Base-by-base conservation (phyloP, 2,888 invertebrate species). In the Oscheius sp. region DNA sequence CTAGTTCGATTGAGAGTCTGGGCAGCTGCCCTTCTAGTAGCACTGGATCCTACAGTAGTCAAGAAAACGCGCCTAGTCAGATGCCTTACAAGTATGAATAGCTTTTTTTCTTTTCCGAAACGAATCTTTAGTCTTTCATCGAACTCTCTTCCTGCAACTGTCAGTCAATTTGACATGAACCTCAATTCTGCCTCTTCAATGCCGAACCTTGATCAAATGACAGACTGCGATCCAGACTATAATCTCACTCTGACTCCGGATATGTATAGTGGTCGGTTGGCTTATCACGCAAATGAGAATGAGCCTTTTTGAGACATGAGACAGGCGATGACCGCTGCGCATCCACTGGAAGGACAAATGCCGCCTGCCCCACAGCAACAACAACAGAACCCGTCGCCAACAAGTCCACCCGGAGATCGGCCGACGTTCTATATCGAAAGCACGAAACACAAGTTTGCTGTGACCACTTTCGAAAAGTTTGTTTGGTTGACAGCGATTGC, bases 221-320 rank as follows among this genome's bases (percentile, higher is more conserved):
- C 58, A 3, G 80, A 86, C 58, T 84, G 84, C 21, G 87, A 87
- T 70, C 86, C 87, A 4, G 87, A 87, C 60, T 87, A 87, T 72
- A 87, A 87, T 74, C 77, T 85, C 66, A 87, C 87, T 2, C 83
- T 87, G 21, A 87, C 87, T 7, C 86, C 86, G 33, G 86, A 86
- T 37, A 87, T 84, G 82, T 84, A 84, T 72, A 77, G 81, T 53
- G 86, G 85, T 71, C 75, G 78, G 80, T 72, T 76, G 76, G 2
- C 1, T 13, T n/a, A 1, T 42, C 42, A 5, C 42, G 21, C 21
- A 21, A 21, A 21, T 21, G 21, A 21, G 21, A 21, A 21, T 21
- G 21, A 21, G 21, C 21, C 21, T 33, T 33, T 74, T 74, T 50
- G 68, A 76, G 81, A 79, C 70, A 80, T 80, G 80, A 70, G 80